Conservation (phyloP, 2,888 invertebrate genomes). For the Gymnosoma rotundatum region DNA sequence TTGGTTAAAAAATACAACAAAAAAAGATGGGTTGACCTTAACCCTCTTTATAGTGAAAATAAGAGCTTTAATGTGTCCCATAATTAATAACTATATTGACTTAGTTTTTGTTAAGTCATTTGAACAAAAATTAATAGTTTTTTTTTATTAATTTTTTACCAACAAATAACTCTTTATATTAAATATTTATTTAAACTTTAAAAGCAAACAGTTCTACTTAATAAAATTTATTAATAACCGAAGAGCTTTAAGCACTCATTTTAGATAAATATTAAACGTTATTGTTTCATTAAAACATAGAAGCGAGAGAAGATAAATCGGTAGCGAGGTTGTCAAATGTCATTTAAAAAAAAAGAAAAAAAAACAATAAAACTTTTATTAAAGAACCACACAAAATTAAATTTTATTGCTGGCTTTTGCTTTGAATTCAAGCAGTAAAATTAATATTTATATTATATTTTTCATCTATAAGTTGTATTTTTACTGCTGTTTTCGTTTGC, state of each 20-base stretch:
- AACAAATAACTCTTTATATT: too few species aligned
- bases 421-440: background rate
- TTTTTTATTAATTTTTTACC: too few species aligned
- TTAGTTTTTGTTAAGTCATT: too few species aligned
- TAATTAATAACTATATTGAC: too few species aligned
- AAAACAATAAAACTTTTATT: background rate
- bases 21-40: too few species aligned
- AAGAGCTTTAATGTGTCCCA: too few species aligned
- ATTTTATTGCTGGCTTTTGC: background rate
- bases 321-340: slow-evolving; percentile 66
- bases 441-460: too few species aligned
- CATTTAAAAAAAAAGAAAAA: slow-evolving; percentile 4
- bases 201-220: background rate
- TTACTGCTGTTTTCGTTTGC: background rate
- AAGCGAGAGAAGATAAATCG: slow-evolving; percentile 56
- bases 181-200: too few species aligned
- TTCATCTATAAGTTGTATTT: too few species aligned
- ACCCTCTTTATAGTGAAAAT: too few species aligned
- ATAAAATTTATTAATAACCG: background rate
- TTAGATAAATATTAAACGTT: background rate
- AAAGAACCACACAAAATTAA: background rate
- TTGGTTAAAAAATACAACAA: too few species aligned
- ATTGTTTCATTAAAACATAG: slow-evolving; percentile 4
- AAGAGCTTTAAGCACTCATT: background rate
- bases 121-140: too few species aligned